Conservation (phyloP, 2,797 vertebrate species). For the Aldrovandia affinis region DNA sequence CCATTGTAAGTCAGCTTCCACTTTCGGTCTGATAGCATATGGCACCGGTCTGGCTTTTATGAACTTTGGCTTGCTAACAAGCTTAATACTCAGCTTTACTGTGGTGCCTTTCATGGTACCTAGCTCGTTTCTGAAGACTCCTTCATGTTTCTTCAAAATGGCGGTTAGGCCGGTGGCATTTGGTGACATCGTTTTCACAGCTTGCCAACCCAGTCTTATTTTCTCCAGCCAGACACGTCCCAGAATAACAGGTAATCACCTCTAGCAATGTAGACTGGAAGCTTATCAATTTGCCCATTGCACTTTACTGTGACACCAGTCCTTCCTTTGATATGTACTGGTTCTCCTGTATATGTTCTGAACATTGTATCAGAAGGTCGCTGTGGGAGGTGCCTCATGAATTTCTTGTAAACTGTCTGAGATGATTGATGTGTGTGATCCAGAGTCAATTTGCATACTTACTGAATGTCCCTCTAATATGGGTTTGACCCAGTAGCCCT, state of each 20-base stretch:
- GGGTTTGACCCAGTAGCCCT: not conserved
- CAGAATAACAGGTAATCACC: not conserved
- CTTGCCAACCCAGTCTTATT: not conserved
- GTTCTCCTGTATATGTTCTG: not conserved
- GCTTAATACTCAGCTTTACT: slow-evolving; percentile 25
- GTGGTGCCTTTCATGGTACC: slow-evolving; percentile 26
- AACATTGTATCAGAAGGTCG: not conserved
- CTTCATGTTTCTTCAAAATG: slow-evolving; percentile 18
- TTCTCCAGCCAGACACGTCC: not conserved
- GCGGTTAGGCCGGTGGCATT: not conserved
- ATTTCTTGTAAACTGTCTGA: not conserved
- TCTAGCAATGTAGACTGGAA: slow-evolving; percentile 2
- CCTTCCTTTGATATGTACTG: not conserved
- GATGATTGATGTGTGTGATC: not conserved
- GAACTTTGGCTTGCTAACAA: slow-evolving; percentile 13
- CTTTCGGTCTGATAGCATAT: too few relatives aligned
- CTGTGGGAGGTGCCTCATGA: not conserved
- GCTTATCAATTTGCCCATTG: not conserved
- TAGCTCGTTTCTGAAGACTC: slow-evolving; percentile 17
- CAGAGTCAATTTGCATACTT: not conserved
- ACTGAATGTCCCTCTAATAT: not conserved
- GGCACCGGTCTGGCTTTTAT: too few relatives aligned
- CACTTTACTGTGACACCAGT: not conserved
- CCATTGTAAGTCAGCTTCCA: too few relatives aligned
- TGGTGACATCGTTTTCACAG: too few relatives aligned